A percentile compares a stretch with the other conserved stretches of the same genome.
Conservation (phyloP, 2,888 invertebrate species). For the Tineola bisselliella region DNA sequence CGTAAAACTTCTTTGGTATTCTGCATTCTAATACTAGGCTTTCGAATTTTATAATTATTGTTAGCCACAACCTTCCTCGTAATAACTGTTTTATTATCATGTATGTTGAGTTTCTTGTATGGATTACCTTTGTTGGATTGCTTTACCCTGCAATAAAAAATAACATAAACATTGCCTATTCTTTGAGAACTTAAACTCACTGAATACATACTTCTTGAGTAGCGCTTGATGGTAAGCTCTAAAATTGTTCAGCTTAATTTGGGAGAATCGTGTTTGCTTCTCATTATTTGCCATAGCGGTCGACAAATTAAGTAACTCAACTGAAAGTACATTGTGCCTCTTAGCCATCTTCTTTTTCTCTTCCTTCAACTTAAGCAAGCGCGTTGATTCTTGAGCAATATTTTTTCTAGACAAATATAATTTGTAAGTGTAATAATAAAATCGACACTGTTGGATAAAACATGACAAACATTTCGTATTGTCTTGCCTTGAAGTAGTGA, state of each 20-base stretch:
- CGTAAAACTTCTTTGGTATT: too few relatives aligned
- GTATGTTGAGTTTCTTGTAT: not conserved
- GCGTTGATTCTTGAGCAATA: constrained; percentile 54
- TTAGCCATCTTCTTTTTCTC: constrained; percentile 47
- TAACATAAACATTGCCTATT: too few relatives aligned
- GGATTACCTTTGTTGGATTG: not conserved
- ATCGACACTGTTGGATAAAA: not conserved
- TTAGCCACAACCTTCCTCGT: too few relatives aligned
- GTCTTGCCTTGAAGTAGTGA: constrained; percentile 47
- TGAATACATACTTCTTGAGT: constrained; percentile 43
- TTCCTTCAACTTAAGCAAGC: constrained; percentile 51
- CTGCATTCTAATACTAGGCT: too few relatives aligned
- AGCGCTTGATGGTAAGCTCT: constrained; percentile 51
- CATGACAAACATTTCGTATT: too few relatives aligned
- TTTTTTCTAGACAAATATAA: constrained; percentile 36
- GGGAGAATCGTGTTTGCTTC: constrained; percentile 44
- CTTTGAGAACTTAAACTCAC: not conserved
- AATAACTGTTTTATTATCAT: not conserved
- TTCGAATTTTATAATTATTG: too few relatives aligned
- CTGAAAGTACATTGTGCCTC: constrained; percentile 52
- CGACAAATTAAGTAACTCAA: constrained; percentile 48
- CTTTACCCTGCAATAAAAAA: not conserved
- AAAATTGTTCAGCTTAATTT: constrained; percentile 43
- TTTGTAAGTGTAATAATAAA: not conserved
- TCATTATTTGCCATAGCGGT: constrained; percentile 55